These are phyloP conservation scores for Muscidifurax raptorellus DNA, from an alignment of 1,140 invertebrate genomes.

Conservation along the genomic window DNA sequence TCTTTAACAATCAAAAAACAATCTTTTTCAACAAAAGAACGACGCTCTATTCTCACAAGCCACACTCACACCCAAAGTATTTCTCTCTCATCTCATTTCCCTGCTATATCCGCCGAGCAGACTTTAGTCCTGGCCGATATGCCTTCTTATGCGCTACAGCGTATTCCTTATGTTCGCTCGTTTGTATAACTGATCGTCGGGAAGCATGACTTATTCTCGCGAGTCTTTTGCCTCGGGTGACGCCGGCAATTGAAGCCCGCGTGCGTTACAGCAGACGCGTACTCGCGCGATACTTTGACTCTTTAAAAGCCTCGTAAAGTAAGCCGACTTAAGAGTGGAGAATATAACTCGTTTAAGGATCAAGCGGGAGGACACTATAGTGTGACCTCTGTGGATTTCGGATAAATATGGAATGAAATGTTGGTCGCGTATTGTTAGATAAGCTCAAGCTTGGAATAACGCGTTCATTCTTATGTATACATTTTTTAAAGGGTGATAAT, in stretches of 20 bases:
- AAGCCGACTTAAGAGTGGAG: constrained; percentile 15
- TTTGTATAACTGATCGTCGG: constrained; percentile 56
- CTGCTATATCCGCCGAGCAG: neutral
- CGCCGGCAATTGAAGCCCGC: constrained; percentile 42
- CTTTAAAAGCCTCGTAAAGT: constrained; percentile 50
- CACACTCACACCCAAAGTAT: neutral
- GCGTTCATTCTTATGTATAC: too few species aligned
- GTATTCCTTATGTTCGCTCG: constrained; percentile 18
- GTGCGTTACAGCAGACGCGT: too few species aligned
- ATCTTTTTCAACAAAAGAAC: too few species aligned
- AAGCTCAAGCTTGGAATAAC: too few species aligned
- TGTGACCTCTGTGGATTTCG: neutral
- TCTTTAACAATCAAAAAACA: too few species aligned
- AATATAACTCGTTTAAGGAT: constrained; percentile 11
- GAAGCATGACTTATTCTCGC: constrained; percentile 53
- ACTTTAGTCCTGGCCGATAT: neutral
- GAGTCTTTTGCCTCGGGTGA: constrained; percentile 36
- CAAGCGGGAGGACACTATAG: neutral
- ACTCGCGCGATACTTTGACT: constrained; percentile 43
- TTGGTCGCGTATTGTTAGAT: neutral
- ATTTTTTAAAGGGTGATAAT: too few species aligned
- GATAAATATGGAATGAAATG: constrained; percentile 26
- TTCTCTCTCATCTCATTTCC: neutral
- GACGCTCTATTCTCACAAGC: too few species aligned
- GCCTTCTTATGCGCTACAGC: constrained; percentile 5